Base-by-base conservation (phyloP, 2,888 invertebrate genomes). In the Pterostichus niger region DNA sequence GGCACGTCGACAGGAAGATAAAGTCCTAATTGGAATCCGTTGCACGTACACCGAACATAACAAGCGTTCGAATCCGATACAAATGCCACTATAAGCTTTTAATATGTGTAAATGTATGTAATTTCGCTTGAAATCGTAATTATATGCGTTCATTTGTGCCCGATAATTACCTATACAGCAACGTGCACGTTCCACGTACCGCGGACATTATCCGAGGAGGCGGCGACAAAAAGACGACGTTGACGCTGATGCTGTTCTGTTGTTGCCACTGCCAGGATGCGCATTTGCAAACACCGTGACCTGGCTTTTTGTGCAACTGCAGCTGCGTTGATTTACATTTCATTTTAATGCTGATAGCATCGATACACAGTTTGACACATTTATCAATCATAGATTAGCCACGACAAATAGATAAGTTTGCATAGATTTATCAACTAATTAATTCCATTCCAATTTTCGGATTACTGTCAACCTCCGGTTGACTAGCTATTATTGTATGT, bases 91-190 rank as follows among this genome's bases (percentile, higher is more conserved):
- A 81, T 82, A 82, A 82, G 82, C 82, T 75, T 82, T 82, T 82
- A 82, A 82, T 82, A 82, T 82, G 82, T 75, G 82, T 75, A 82
- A 82, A 82, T 82, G 75, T 59, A 82, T 82, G 82, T 82, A 82
- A 82, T 82, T 82, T 56, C 59, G 75, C 82, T 75, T 82, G 73
- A 82, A 73, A 75, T 75, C 82, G 82, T 82, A 71, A 82, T 82
- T 82, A 82, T 82, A 75, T 82, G 82, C 82, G 82, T 75, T 56
- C 82, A 75, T 82, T 82, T 82, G 46, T 68, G 61, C 61, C 59
- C 82, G 82, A 82, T 82, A 82, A 82, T 82, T 82, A 82, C 82
- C 73, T 59, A 81, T 73, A 64, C 64, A 64, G 35, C 64, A 31
- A 64, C 40, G 64, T 13, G 64, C 33, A 40, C 64, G 64, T 64